These are phyloP conservation scores for Ephialtes manifestator DNA, from an alignment of 2,888 invertebrate species.

Conservation along the genomic window DNA sequence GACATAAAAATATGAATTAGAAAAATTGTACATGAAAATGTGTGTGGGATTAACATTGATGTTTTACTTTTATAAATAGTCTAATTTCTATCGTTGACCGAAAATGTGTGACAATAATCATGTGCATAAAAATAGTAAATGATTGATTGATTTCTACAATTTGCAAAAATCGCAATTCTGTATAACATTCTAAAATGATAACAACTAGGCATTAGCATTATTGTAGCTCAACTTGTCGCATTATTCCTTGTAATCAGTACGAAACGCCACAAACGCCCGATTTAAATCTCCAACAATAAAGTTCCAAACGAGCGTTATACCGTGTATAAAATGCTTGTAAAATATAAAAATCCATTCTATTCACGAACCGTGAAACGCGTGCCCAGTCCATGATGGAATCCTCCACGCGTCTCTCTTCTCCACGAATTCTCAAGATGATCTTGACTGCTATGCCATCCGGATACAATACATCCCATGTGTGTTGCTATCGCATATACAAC, in stretches of 20 bases:
- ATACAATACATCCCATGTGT: slow-evolving; percentile 48
- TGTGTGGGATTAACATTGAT: neutral
- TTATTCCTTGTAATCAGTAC: neutral
- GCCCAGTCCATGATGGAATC: slow-evolving; percentile 55
- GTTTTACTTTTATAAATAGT: neutral
- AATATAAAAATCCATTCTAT: slow-evolving; percentile 48
- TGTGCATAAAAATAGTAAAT: too few species aligned
- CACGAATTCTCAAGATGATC: slow-evolving; percentile 62
- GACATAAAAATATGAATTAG: neutral
- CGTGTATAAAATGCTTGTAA: slow-evolving; percentile 21
- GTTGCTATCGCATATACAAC: slow-evolving; percentile 52
- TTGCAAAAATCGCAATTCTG: too few species aligned
- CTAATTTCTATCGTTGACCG: neutral
- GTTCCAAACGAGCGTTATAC: slow-evolving; percentile 12
- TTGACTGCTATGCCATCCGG: slow-evolving; percentile 46
- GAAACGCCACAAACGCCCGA: slow-evolving; percentile 1
- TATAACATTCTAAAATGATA: neutral
- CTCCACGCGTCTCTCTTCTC: slow-evolving; percentile 37
- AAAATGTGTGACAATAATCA: neutral
- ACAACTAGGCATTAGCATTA: neutral
- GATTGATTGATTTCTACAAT: too few species aligned
- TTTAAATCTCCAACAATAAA: slow-evolving; percentile 43
- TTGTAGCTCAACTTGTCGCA: neutral
- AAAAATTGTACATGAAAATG: neutral
- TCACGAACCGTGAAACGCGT: slow-evolving; percentile 63